phyloP scores from a whole-genome alignment of 1,140 invertebrate species.

The Wiebesia pumilae region DNA sequence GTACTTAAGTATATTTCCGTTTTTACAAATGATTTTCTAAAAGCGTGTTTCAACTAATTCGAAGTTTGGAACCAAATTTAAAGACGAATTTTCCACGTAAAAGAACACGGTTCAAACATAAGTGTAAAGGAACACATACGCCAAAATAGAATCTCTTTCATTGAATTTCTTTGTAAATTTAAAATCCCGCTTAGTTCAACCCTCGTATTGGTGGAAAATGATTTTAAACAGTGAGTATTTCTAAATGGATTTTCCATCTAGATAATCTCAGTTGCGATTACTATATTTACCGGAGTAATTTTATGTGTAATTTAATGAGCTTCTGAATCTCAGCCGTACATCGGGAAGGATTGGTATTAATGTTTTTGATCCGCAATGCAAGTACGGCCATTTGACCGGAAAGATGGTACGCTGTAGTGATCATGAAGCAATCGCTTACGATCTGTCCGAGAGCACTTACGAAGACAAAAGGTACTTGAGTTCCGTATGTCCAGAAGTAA shows the following conservation, averaged over 20 bases:
- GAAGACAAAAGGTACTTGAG: conserved; percentile 60
- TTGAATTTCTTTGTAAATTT: background rate
- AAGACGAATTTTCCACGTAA: too few species aligned
- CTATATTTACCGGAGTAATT: conserved; percentile 61
- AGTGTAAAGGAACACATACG: too few species aligned
- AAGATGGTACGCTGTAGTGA: conserved; percentile 65
- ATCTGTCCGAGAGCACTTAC: conserved; percentile 59
- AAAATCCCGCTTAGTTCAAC: background rate
- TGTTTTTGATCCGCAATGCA: conserved; percentile 48
- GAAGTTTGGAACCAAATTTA: too few species aligned
- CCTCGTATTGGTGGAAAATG: too few species aligned
- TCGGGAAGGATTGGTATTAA: conserved; percentile 49
- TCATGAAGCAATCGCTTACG: conserved; percentile 61
- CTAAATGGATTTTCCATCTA: background rate
- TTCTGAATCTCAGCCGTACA: conserved; percentile 55
- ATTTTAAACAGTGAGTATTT: background rate
- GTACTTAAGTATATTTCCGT: too few species aligned
- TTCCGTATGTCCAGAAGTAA: conserved; percentile 60
- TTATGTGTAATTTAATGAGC: conserved; percentile 58
- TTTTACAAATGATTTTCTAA: too few species aligned
- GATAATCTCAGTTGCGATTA: background rate
- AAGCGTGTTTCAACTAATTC: too few species aligned
- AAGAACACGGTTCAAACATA: too few species aligned
- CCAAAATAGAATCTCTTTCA: too few species aligned
- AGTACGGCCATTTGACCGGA: conserved; percentile 66